These are phyloP conservation scores for Fregata magnificens DNA, from an alignment of 2,113 vertebrate genomes.

Conservation along the genomic window DNA sequence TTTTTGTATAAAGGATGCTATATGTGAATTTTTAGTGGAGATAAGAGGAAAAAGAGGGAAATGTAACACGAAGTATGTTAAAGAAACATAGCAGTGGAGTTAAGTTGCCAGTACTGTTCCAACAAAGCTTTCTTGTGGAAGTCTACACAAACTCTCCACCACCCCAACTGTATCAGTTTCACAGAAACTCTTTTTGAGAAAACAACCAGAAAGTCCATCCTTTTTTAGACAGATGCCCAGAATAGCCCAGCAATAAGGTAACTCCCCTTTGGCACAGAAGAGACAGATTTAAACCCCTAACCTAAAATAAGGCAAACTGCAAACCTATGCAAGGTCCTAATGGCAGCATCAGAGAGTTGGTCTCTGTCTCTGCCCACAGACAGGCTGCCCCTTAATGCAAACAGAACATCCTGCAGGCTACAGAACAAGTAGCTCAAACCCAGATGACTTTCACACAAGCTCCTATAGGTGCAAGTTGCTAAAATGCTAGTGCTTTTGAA, in stretches of 20 bases:
- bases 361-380: not conserved
- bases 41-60: not conserved
- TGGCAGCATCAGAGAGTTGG: not conserved
- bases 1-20: not conserved
- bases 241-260: not conserved
- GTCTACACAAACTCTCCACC: not conserved
- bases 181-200: not conserved
- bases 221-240: not conserved
- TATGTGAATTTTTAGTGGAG: not conserved
- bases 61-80: not conserved
- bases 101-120: not conserved
- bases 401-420: not conserved
- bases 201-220: not conserved
- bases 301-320: not conserved
- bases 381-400: not conserved
- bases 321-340: not conserved
- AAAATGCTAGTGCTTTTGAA: not conserved
- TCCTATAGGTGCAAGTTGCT: not conserved
- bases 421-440: not conserved
- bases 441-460: not conserved
- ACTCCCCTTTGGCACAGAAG: not conserved
- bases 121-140: not conserved
- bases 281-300: not conserved
- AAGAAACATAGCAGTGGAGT: not conserved
- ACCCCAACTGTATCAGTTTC: not conserved